These are phyloP conservation scores for Tachycineta bicolor DNA, from an alignment of 2,113 vertebrate genomes.

Conservation along the genomic window DNA sequence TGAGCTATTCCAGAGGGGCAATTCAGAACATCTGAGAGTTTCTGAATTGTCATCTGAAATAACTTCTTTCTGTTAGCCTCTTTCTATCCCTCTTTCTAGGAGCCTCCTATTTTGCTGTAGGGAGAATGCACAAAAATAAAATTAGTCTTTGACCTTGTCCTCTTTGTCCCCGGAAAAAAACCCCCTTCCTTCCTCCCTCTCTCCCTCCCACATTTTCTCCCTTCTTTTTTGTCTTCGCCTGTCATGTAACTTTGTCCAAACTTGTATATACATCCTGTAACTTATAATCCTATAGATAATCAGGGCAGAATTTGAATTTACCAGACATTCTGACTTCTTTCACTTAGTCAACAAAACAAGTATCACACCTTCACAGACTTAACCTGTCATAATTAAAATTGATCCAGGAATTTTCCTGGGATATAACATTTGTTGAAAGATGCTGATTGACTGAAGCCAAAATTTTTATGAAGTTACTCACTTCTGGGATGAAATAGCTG, in stretches of 20 bases:
- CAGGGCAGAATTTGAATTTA: neutral
- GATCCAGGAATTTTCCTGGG: neutral
- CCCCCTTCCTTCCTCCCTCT: accelerated
- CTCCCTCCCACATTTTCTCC: neutral
- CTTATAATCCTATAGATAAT: neutral
- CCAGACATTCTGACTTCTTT: neutral
- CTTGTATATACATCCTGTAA: neutral
- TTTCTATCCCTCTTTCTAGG: neutral
- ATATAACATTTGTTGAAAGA: conserved; percentile 27
- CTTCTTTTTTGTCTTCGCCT: neutral
- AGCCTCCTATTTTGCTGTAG: neutral
- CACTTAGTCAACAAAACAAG: neutral
- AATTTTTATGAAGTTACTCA: neutral
- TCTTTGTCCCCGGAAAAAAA: neutral
- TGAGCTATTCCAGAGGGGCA: neutral
- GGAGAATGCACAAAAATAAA: neutral
- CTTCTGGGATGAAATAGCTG: neutral
- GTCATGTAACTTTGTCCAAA: neutral
- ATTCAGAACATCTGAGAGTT: neutral
- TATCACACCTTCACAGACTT: neutral
- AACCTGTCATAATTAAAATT: conserved; percentile 2
- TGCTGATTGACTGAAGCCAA: neutral
- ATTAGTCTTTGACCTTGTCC: neutral
- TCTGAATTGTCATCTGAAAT: neutral
- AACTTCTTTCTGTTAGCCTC: neutral